A percentile compares a stretch with the other conserved stretches of the same genome.
These are phyloP conservation scores for Lanius ludovicianus DNA, from an alignment of 2,113 vertebrate genomes.

Conservation along the genomic window DNA sequence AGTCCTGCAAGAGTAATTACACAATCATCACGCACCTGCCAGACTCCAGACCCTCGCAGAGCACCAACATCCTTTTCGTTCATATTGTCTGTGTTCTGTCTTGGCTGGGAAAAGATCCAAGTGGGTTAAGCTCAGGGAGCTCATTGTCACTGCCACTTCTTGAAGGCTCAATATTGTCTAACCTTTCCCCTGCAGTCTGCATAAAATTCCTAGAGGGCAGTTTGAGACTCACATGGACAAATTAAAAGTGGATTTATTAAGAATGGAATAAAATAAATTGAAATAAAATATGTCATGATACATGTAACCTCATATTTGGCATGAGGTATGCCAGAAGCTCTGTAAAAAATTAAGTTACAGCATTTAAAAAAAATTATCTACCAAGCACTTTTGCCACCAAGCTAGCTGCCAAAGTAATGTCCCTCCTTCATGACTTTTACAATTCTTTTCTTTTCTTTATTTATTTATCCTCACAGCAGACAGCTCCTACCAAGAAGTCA, in stretches of 20 bases:
- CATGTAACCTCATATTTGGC: background rate
- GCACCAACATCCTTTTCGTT: background rate
- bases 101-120: slow-evolving; percentile 28
- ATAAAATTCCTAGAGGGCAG: slow-evolving; percentile 48
- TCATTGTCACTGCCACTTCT: slow-evolving; percentile 7
- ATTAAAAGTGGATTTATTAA: slow-evolving; percentile 55
- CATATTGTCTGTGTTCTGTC: background rate
- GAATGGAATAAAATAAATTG: slow-evolving; percentile 32
- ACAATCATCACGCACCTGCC: background rate
- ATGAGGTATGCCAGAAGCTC: background rate
- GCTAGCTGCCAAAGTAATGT: background rate
- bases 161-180: slow-evolving; percentile 40
- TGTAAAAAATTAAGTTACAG: slow-evolving; percentile 35
- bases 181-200: slow-evolving; percentile 28
- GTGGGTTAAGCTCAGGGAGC: background rate
- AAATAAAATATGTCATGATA: background rate
- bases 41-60: background rate
- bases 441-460: background rate
- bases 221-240: background rate
- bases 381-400: background rate
- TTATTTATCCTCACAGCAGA: background rate
- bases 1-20: background rate
- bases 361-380: slow-evolving; percentile 52
- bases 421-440: background rate
- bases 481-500: slow-evolving; percentile 25